Evolutionary conservation across 37 sponge, comb jelly and placozoan genomes (phyloP).

Genomic region (Tethya wilhelma): DNA sequence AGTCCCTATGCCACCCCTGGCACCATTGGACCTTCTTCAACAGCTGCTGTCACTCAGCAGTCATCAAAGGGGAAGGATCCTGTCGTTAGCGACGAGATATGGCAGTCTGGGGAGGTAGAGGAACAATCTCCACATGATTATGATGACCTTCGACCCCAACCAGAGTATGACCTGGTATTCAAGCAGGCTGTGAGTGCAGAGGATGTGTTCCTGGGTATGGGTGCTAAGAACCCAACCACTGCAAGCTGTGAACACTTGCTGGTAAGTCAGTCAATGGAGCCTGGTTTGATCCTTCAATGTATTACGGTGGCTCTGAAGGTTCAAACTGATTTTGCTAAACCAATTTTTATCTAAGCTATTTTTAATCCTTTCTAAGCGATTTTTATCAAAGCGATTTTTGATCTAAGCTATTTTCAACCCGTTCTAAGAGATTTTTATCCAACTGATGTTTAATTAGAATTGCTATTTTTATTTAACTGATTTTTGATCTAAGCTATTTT

Average conservation of each 20-base stretch:
- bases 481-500: no score
- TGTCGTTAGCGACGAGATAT: conserved; percentile 64
- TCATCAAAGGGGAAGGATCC: neutral
- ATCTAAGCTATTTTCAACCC: no score
- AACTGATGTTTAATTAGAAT: neutral
- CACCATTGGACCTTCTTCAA: conserved; percentile 53
- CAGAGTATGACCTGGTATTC: conserved; percentile 89
- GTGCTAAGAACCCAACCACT: conserved; percentile 77
- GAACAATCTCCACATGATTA: conserved; percentile 21
- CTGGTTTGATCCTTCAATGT: no score
- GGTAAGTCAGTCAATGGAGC: no score
- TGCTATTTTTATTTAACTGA: neutral
- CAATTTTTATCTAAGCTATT: neutral
- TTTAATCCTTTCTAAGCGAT: no score
- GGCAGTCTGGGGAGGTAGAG: conserved; percentile 59
- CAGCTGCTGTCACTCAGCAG: neutral
- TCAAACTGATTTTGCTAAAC: no score
- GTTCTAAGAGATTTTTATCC: no score
- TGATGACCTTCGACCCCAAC: conserved; percentile 80
- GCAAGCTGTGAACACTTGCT: conserved; percentile 87
- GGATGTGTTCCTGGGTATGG: conserved; percentile 95
- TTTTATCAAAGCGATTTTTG: no score
- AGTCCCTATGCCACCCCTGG: conserved; percentile 75
- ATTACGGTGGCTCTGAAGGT: no score
- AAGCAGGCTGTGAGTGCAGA: conserved; percentile 80